Evolutionary conservation across 2,888 invertebrate species (phyloP).

Genomic region (Synergus gifuensis): DNA sequence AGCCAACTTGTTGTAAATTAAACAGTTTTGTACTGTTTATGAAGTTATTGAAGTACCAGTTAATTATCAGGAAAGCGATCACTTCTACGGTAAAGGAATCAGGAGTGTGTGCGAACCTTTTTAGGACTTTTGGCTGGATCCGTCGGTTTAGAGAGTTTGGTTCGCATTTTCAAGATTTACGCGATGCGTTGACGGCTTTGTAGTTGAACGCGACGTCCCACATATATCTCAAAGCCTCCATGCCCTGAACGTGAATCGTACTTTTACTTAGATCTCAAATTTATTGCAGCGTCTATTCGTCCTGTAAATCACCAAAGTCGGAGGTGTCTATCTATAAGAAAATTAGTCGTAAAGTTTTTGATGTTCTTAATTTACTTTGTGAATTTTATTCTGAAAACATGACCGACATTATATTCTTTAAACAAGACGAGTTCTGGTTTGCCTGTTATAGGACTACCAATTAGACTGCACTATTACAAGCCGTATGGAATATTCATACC

Average conservation of each 20-base stretch:
- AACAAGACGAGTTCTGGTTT: neutral
- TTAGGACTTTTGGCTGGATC: constrained; percentile 1
- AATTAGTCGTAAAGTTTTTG: constrained; percentile 57
- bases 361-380: too few species aligned
- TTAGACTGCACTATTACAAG: neutral
- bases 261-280: constrained; percentile 66
- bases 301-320: constrained; percentile 62
- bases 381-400: neutral
- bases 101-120: neutral
- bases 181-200: constrained; percentile 69
- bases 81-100: neutral
- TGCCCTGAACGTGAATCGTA: constrained; percentile 58
- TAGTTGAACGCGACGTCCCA: constrained; percentile 64
- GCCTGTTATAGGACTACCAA: neutral
- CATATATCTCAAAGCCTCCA: constrained; percentile 61
- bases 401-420: neutral
- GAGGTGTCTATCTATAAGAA: constrained; percentile 50
- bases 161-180: constrained; percentile 65
- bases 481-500: neutral
- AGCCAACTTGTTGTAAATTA: too few species aligned
- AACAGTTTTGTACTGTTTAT: neutral
- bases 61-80: neutral
- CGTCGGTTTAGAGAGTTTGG: constrained; percentile 29
- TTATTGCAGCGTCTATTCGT: constrained; percentile 61
- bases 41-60: neutral